Conservation (phyloP, 2,888 invertebrate genomes). For the Eupeodes luniger region DNA sequence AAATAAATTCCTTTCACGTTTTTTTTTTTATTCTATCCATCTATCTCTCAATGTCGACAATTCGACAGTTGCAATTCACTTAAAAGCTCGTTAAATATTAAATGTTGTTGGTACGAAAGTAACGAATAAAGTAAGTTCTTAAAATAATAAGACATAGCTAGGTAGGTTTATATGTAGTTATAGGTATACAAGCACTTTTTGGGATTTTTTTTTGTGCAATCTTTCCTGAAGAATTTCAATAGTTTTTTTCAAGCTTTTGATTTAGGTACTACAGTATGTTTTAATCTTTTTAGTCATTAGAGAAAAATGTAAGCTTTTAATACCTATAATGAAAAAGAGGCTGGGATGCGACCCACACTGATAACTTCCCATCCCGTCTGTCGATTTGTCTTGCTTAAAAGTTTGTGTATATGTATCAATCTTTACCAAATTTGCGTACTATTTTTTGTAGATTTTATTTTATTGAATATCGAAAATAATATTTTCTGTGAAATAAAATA, state of each 20-base stretch:
- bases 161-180: not conserved
- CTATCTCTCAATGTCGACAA: constrained; percentile 45
- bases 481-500: too few species aligned
- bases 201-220: constrained; percentile 2
- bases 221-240: constrained; percentile 20
- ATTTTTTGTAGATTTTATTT: too few species aligned
- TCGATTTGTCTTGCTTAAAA: too few species aligned
- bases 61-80: constrained; percentile 64
- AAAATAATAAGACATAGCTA: constrained; percentile 42
- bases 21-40: not conserved
- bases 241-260: not conserved
- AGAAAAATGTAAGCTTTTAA: not conserved
- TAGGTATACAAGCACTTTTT: constrained; percentile 34
- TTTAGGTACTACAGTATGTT: constrained; percentile 29
- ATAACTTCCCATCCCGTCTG: too few species aligned
- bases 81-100: constrained; percentile 69
- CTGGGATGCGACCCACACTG: too few species aligned
- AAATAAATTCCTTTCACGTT: constrained; percentile 1
- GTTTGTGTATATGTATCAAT: too few species aligned
- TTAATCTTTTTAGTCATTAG: not conserved
- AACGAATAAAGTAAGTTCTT: constrained; percentile 38
- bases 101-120: constrained; percentile 47
- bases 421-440: too few species aligned
- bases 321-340: not conserved
- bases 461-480: too few species aligned